phyloP scores from a whole-genome alignment of 2,797 vertebrate species.

The Malacoraja senta region DNA sequence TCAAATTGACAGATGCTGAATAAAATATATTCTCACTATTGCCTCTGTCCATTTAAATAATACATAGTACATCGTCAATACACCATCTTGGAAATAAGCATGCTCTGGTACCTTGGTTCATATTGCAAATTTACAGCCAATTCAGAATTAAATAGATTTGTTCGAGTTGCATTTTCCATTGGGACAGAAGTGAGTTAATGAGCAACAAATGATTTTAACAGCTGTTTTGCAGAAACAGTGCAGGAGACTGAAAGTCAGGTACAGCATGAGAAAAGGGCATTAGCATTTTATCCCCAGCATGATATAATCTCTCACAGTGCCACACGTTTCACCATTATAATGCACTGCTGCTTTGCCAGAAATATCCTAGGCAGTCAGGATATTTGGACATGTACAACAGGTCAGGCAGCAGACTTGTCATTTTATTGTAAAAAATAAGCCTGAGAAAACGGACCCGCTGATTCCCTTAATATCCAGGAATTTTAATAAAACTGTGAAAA shows the following conservation, averaged over 20 bases:
- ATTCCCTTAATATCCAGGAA: background rate
- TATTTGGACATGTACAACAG: too few species aligned
- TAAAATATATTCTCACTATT: background rate
- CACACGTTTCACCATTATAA: background rate
- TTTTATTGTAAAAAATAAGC: background rate
- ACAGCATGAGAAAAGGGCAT: background rate
- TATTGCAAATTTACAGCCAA: background rate
- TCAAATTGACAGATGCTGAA: background rate
- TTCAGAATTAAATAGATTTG: background rate
- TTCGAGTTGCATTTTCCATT: background rate
- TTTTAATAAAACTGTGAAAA: background rate
- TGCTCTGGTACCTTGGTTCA: background rate
- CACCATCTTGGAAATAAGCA: background rate
- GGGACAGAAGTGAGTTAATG: background rate
- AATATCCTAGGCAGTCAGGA: background rate
- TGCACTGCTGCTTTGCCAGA: background rate
- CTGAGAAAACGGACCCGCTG: background rate
- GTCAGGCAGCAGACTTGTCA: too few species aligned
- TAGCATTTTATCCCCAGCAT: background rate
- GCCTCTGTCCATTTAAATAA: background rate
- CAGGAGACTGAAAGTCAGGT: background rate
- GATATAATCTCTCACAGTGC: background rate
- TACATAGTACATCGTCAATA: background rate
- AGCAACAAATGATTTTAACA: background rate
- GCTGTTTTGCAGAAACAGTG: background rate